Evolutionary conservation across 2,797 vertebrate genomes (phyloP).

Genomic region (Nannoperca obscura): DNA sequence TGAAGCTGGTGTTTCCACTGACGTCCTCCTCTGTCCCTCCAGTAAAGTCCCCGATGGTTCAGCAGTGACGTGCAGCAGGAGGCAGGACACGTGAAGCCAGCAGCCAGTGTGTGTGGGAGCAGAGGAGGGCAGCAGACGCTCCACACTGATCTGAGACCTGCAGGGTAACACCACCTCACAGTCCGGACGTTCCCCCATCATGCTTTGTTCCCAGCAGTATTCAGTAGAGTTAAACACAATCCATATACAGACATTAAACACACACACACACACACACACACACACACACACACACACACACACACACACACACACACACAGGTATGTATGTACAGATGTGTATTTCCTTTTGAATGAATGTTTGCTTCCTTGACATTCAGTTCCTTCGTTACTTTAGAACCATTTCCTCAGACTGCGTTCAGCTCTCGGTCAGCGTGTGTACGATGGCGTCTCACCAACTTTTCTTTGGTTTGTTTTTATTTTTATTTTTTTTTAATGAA

Average conservation of each 20-base stretch:
- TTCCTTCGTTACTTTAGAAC: slow-evolving; percentile 24
- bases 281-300: slow-evolving; percentile 36
- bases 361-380: slow-evolving; percentile 34
- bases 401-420: slow-evolving; percentile 37
- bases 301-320: slow-evolving; percentile 39
- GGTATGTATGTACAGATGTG: slow-evolving; percentile 44
- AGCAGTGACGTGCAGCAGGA: slow-evolving; percentile 14
- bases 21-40: slow-evolving; percentile 29
- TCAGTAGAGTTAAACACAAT: slow-evolving; percentile 37
- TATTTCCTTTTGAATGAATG: slow-evolving; percentile 36
- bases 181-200: slow-evolving; percentile 45
- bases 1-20: neutral
- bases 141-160: slow-evolving; percentile 54
- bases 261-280: slow-evolving; percentile 36
- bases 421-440: slow-evolving; percentile 49
- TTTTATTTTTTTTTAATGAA: slow-evolving; percentile 53
- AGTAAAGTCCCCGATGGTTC: slow-evolving; percentile 41
- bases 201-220: slow-evolving; percentile 63
- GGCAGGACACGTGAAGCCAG: slow-evolving; percentile 29
- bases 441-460: slow-evolving; percentile 26
- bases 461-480: slow-evolving; percentile 36
- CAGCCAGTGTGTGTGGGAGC: slow-evolving; percentile 16
- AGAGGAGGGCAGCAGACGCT: slow-evolving; percentile 11
- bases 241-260: slow-evolving; percentile 28
- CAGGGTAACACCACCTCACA: slow-evolving; percentile 40